Evolutionary conservation across 2,888 invertebrate species (phyloP).

Genomic region (Tenthredo mesomela): DNA sequence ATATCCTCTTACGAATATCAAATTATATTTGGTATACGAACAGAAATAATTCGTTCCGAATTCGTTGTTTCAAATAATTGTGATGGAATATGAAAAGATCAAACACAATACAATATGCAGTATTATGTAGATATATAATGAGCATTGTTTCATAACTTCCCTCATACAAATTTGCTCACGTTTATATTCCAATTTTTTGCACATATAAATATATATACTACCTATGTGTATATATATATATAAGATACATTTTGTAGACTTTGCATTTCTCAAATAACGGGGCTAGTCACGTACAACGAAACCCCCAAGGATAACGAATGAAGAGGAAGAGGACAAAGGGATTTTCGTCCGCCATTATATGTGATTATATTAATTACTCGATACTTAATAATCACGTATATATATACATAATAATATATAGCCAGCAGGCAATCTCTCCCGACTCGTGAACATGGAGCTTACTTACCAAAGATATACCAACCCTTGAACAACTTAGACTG

Average conservation of each 20-base stretch:
- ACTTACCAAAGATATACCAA: neutral
- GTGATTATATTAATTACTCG: constrained; percentile 34
- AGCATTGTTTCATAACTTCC: neutral
- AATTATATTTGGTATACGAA: neutral
- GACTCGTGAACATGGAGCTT: constrained; percentile 9
- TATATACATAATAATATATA: neutral
- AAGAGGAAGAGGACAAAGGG: constrained; percentile 33
- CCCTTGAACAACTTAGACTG: neutral
- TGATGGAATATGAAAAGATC: no score
- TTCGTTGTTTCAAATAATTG: neutral
- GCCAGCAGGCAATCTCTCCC: neutral
- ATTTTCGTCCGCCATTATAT: constrained; percentile 5
- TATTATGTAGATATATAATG: neutral
- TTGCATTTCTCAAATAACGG: neutral
- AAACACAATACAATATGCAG: neutral
- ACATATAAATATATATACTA: neutral
- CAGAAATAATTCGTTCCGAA: neutral
- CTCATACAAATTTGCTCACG: neutral
- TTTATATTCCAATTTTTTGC: neutral
- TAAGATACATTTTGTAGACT: neutral
- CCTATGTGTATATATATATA: neutral
- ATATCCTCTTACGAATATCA: no score
- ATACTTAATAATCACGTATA: constrained; percentile 28
- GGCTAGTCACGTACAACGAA: neutral
- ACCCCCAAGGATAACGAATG: neutral